A percentile compares a stretch with the other conserved stretches of the same genome.
These are phyloP conservation scores for Leptinotarsa undecemlineata DNA, from an alignment of 1,140 invertebrate species.

Conservation along the genomic window DNA sequence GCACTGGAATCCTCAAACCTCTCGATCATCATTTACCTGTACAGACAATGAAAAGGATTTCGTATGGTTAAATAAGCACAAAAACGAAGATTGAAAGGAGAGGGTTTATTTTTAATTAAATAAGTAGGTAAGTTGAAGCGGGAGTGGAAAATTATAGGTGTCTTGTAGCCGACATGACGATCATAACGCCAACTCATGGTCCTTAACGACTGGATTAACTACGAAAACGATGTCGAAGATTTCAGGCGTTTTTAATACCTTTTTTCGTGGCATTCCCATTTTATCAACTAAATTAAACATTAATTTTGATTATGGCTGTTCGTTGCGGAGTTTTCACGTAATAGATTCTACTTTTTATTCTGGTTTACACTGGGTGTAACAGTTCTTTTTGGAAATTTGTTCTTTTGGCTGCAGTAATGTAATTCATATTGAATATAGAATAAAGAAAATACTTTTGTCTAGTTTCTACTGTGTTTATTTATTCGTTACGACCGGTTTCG, in stretches of 20 bases:
- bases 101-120: constrained; percentile 39
- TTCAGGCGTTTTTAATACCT: constrained; percentile 1
- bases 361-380: no score
- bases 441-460: no score
- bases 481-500: no score
- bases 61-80: constrained; percentile 29
- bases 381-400: no score
- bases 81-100: constrained; percentile 31
- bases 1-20: neutral
- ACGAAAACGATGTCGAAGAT: constrained; percentile 15
- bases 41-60: constrained; percentile 11
- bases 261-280: neutral
- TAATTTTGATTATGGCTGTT: neutral
- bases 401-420: no score
- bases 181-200: constrained; percentile 36
- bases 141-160: constrained; percentile 39
- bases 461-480: no score
- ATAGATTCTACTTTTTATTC: no score
- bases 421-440: no score
- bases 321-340: no score
- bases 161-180: constrained; percentile 6
- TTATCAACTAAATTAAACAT: neutral
- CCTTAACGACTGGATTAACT: constrained; percentile 39
- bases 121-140: constrained; percentile 38
- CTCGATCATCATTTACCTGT: constrained; percentile 12